Percentiles rank a stretch among this genome's conserved stretches.
These are phyloP conservation scores for Chrysaora quinquecirrha DNA, from an alignment of 30 jellyfish, hydroid and myxozoan species.

Conservation along the genomic window DNA sequence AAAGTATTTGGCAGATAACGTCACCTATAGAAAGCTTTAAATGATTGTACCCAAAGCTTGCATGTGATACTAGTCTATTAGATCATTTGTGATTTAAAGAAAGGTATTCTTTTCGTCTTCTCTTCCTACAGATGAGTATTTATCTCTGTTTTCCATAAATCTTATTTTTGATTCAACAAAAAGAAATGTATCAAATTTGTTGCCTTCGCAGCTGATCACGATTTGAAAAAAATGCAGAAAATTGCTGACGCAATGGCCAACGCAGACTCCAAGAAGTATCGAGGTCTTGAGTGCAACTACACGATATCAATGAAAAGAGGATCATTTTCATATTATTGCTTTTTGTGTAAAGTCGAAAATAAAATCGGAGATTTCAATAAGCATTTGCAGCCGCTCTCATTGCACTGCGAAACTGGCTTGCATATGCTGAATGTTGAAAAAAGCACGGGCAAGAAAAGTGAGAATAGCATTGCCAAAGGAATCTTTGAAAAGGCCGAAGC, in stretches of 20 bases:
- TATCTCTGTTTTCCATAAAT: too few relatives aligned
- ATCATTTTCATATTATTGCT: not conserved
- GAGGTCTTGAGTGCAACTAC: slow-evolving; percentile 26
- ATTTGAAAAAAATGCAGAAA: slow-evolving; percentile 15
- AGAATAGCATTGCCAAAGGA: slow-evolving; percentile 23
- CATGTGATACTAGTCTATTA: too few relatives aligned
- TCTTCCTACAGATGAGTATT: too few relatives aligned
- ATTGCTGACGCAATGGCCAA: slow-evolving; percentile 8
- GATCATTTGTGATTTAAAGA: too few relatives aligned
- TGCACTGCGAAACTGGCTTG: slow-evolving; percentile 20
- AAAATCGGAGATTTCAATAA: not conserved
- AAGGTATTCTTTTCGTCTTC: too few relatives aligned
- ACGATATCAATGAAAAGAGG: slow-evolving; percentile 18
- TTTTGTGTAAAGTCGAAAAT: not conserved
- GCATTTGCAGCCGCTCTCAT: slow-evolving; percentile 24
- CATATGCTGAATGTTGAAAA: slow-evolving; percentile 13
- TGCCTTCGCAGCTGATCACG: not conserved
- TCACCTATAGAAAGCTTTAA: too few relatives aligned
- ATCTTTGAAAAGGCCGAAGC: slow-evolving; percentile 23
- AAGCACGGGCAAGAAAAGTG: slow-evolving; percentile 18
- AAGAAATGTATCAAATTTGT: too few relatives aligned
- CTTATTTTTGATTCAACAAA: too few relatives aligned
- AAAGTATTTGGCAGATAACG: too few relatives aligned
- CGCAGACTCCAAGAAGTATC: slow-evolving; percentile 16
- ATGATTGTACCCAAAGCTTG: too few relatives aligned